phyloP scores from a whole-genome alignment of 2,797 vertebrate species.

The Tiaroga cobitis region DNA sequence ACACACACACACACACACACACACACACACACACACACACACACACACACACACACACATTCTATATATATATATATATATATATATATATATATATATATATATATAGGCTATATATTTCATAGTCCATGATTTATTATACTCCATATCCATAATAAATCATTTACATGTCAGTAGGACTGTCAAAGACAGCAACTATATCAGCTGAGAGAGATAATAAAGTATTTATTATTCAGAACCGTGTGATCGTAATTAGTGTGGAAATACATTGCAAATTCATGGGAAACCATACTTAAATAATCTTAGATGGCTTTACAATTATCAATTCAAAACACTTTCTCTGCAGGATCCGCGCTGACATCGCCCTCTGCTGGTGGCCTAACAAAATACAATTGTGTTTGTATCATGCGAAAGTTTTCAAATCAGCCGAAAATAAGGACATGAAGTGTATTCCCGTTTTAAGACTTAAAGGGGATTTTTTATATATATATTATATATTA shows the following conservation, averaged over 20 bases:
- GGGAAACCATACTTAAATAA: conserved; percentile 22
- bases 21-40: too few relatives aligned
- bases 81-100: too few relatives aligned
- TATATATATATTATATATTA: too few relatives aligned
- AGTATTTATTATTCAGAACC: conserved; percentile 37
- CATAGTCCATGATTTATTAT: too few relatives aligned
- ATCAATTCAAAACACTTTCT: conserved; percentile 7
- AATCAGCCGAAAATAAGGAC: neutral
- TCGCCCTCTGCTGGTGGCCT: conserved; percentile 45
- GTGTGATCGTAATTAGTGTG: conserved; percentile 39
- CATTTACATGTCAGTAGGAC: neutral
- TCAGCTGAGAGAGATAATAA: neutral
- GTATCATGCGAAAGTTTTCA: neutral
- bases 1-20: too few relatives aligned
- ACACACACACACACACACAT: too few relatives aligned
- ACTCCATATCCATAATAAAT: neutral
- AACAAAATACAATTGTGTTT: neutral
- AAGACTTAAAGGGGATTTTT: neutral
- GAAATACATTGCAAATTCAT: conserved; percentile 33
- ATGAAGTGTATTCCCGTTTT: neutral
- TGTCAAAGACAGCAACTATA: neutral
- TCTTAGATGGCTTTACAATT: conserved; percentile 9
- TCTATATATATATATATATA: too few relatives aligned
- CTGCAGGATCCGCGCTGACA: neutral
- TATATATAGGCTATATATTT: too few relatives aligned